Evolutionary conservation across 2,888 invertebrate species (phyloP), one percentile per base, ranked within the genome.

Genomic region (Drosophila conformis): DNA sequence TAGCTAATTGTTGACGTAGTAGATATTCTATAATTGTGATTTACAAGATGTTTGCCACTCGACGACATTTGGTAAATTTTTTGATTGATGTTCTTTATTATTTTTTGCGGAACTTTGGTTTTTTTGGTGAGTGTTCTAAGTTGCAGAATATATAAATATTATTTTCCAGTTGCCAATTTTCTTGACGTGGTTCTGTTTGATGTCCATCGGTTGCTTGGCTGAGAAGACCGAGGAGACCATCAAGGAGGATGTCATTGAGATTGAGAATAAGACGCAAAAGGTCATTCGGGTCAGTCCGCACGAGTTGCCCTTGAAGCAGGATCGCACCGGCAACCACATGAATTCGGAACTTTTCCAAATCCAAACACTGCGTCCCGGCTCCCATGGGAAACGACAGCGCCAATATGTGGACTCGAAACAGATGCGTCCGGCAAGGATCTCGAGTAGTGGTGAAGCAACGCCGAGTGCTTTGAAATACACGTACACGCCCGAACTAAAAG

Each of bases 321-420:
- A 90, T 57, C 76, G 64, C 27, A 76, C 76, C 2, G 78, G 71
- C 46, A 90, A 46, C 53, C 61, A 77, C 7, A 78, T 69, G 76
- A 92, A 92, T 54, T 92, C 92, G 15, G 88, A 86, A 18, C 69
- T 92, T 5, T 91, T 90, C 61, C 91, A 92, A 15, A 90, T 92
- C 38, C 87, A 92, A 63, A 79, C 90, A 0, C 65, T 92, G 33
- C 72, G 84, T 2, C 82, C 89, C 0, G 70, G 74, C 8, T 59
- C 71, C 0, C 54, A 76, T 42, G 71, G 84, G 3, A 68, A 51
- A 2, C 68, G 67, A 1, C 80, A 78, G 33, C 78, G 78, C 6
- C 72, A 48, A 21, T 91, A 91, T 36, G 58, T 82, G 49, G 90
- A 90, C 71, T 83, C 91, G 10, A 82, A 80, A 36, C 76, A 71